Percentiles rank a stretch among this genome's conserved stretches.
Evolutionary conservation across 2,888 invertebrate species (phyloP).

Genomic region (Torymus aiolomorphi): DNA sequence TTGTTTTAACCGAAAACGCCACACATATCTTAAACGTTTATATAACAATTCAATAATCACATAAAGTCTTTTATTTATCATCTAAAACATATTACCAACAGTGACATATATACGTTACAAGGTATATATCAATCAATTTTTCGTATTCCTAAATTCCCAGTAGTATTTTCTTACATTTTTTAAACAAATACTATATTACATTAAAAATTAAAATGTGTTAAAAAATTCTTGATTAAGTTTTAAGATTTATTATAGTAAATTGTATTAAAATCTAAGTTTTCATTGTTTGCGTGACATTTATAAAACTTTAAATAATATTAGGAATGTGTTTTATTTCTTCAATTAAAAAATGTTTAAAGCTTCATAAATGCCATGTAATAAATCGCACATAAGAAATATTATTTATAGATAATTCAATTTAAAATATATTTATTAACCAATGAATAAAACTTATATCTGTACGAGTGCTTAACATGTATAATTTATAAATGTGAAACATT

Average conservation of each 20-base stretch:
- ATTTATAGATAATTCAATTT: too few relatives aligned
- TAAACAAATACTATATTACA: background rate
- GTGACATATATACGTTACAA: conserved; percentile 23
- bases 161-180: background rate
- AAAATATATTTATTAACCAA: too few relatives aligned
- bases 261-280: too few relatives aligned
- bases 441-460: background rate
- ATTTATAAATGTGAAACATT: conserved; percentile 7
- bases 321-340: too few relatives aligned
- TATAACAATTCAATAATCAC: conserved; percentile 12
- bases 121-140: conserved; percentile 7
- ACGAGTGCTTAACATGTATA: background rate
- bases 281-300: too few relatives aligned
- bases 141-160: background rate
- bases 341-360: too few relatives aligned
- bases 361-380: too few relatives aligned
- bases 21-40: conserved; percentile 13
- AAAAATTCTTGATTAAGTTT: too few relatives aligned
- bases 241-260: too few relatives aligned
- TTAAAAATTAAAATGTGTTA: background rate
- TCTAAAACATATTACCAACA: conserved; percentile 13
- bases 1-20: conserved; percentile 38
- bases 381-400: too few relatives aligned
- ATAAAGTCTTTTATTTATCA: background rate
- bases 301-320: too few relatives aligned